These are phyloP conservation scores for Eulemur mongoz DNA, from an alignment of 2,797 vertebrate species.

Conservation along the genomic window DNA sequence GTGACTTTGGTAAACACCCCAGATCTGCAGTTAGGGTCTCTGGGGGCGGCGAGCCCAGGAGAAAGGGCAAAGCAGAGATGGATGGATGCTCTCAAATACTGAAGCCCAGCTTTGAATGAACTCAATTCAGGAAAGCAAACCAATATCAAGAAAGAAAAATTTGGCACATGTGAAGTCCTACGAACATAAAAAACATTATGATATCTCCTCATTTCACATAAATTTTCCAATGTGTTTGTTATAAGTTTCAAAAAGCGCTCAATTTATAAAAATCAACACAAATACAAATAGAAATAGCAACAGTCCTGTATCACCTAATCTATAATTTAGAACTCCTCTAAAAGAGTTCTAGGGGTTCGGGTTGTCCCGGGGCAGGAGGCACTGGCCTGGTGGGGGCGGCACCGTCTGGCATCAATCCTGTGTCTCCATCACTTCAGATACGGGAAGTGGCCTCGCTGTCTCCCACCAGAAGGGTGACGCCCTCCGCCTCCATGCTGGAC, in stretches of 20 bases:
- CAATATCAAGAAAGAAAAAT: background rate
- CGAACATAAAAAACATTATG: no score
- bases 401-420: accelerated
- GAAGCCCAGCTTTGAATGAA: background rate
- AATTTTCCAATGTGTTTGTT: background rate
- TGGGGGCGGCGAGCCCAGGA: background rate
- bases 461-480: accelerated
- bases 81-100: background rate
- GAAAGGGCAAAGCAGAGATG: background rate
- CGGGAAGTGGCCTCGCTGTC: accelerated
- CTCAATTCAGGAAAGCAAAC: background rate
- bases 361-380: accelerated
- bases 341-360: background rate
- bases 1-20: background rate
- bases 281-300: background rate
- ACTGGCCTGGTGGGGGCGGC: accelerated
- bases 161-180: background rate
- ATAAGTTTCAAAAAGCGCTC: background rate
- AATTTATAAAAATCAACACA: background rate
- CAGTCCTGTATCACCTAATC: background rate
- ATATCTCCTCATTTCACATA: background rate
- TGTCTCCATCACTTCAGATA: no score
- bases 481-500: accelerated
- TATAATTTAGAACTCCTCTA: background rate
- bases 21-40: background rate